These are phyloP conservation scores for Odontothrips loti DNA, from an alignment of 2,888 invertebrate species.

Conservation along the genomic window DNA sequence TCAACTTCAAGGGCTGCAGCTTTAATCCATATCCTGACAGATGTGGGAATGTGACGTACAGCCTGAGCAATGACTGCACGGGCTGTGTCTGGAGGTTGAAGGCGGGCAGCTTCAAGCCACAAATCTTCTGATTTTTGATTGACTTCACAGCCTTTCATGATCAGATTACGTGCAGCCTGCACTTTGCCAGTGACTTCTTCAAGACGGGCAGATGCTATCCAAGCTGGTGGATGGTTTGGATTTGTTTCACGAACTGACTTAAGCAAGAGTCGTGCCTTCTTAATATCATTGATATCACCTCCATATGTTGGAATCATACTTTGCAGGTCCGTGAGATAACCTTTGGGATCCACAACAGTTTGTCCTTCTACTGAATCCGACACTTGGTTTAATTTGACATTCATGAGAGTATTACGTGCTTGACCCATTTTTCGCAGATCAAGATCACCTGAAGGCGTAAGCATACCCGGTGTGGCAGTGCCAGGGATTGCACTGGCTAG, in stretches of 20 bases:
- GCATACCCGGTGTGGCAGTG: conserved; percentile 76
- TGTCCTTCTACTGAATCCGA: conserved; percentile 99
- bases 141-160: conserved; percentile 97
- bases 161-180: conserved; percentile 92
- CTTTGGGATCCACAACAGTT: conserved; percentile 99
- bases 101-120: conserved; percentile 94
- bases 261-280: conserved; percentile 88
- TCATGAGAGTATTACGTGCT: conserved; percentile 98
- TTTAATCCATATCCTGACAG: conserved; percentile 96
- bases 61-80: conserved; percentile 96
- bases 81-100: conserved; percentile 90
- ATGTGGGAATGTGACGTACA: conserved; percentile 89
- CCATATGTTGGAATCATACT: conserved; percentile 99
- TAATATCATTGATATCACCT: conserved; percentile 93
- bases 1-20: conserved; percentile 94
- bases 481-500: conserved; percentile 79
- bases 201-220: conserved; percentile 97
- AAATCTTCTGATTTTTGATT: conserved; percentile 96
- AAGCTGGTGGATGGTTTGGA: conserved; percentile 98
- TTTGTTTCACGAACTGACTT: conserved; percentile 97
- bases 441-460: conserved; percentile 78
- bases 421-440: conserved; percentile 98
- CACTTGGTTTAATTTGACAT: conserved; percentile 90
- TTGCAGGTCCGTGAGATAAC: conserved; percentile 97
- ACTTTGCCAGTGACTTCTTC: conserved; percentile 97